Evolutionary conservation across 1,140 invertebrate genomes (phyloP).

Genomic region (Archivesica marissinica): DNA sequence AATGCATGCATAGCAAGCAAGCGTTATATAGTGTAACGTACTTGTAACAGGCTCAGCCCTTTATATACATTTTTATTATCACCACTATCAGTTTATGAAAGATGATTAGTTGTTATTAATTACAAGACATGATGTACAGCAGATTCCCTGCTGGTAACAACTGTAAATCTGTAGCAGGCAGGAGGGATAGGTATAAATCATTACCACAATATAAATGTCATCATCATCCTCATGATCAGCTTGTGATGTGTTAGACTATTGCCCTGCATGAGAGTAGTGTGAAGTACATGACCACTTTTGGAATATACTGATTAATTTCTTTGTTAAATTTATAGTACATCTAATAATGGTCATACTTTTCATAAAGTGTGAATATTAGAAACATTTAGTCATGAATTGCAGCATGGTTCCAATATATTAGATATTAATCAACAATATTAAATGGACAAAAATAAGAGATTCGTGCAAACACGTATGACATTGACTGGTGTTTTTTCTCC

Average conservation of each 20-base stretch:
- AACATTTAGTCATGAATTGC: too few species aligned
- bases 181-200: constrained; percentile 35
- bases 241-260: too few species aligned
- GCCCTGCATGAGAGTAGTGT: neutral
- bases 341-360: too few species aligned
- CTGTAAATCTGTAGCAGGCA: constrained; percentile 19
- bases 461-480: too few species aligned
- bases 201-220: neutral
- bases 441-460: too few species aligned
- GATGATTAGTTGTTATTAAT: constrained; percentile 47
- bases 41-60: neutral
- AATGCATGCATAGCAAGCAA: neutral
- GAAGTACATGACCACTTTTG: neutral
- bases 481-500: too few species aligned
- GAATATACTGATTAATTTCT: neutral
- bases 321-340: too few species aligned
- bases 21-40: neutral
- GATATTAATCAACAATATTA: too few species aligned
- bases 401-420: too few species aligned
- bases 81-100: neutral
- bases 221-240: constrained; percentile 2
- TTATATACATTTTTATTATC: constrained; percentile 9
- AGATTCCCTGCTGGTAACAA: constrained; percentile 9
- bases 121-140: neutral
- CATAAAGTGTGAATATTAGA: too few species aligned